These are phyloP conservation scores for Schizopygopsis malacanthus DNA, from an alignment of 2,797 vertebrate genomes.

Conservation along the genomic window DNA sequence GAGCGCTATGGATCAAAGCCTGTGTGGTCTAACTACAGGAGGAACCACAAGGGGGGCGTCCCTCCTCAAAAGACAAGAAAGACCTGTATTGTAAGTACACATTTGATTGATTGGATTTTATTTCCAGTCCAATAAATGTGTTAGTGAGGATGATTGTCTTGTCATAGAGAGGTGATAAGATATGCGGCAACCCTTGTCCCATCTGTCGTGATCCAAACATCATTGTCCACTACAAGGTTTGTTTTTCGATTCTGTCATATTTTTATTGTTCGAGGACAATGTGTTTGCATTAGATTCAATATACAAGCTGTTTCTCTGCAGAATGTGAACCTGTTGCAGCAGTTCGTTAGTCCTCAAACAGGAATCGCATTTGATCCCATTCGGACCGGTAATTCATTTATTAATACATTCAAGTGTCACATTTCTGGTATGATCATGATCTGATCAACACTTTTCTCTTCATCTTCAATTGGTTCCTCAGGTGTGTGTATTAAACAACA, in stretches of 20 bases:
- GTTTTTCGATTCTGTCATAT: not conserved
- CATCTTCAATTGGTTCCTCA: conserved; percentile 61
- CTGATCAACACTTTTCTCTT: not conserved
- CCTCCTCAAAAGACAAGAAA: conserved; percentile 89
- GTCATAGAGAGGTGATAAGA: conserved; percentile 81
- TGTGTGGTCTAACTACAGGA: conserved; percentile 86
- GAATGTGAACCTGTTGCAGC: conserved; percentile 90
- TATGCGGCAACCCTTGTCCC: conserved; percentile 88
- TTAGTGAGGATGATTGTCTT: not conserved
- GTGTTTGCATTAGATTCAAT: not conserved
- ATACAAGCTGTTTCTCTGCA: conserved; percentile 59
- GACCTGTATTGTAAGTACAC: conserved; percentile 84
- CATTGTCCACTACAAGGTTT: conserved; percentile 85
- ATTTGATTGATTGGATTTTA: not conserved
- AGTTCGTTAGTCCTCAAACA: conserved; percentile 87
- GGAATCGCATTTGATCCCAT: conserved; percentile 83
- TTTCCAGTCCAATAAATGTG: too few species aligned
- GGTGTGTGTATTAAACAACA: conserved; percentile 91
- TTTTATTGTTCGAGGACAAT: not conserved
- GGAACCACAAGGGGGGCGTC: conserved; percentile 91
- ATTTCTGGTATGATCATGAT: not conserved
- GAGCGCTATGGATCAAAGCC: conserved; percentile 79
- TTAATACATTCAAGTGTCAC: not conserved
- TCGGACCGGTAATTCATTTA: conserved; percentile 79
- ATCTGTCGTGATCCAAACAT: conserved; percentile 89